Conservation (phyloP, 2,888 invertebrate species). For the Pterobdella sp. region DNA sequence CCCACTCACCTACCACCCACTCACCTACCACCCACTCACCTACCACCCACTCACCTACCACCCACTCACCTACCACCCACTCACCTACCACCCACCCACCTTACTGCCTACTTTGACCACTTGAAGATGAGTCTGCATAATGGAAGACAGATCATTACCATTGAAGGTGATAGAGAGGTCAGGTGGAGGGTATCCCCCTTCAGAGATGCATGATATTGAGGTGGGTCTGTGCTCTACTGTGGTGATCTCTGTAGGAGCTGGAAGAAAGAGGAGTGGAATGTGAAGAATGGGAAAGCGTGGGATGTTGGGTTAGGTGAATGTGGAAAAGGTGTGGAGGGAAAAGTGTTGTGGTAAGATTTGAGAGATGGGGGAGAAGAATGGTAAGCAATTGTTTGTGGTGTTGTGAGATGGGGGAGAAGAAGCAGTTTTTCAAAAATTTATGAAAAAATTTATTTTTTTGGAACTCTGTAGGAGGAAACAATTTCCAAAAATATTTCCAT, state of each 20-base stretch:
- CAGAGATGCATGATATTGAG: slow-evolving; percentile 29
- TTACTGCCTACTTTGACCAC: slow-evolving; percentile 11
- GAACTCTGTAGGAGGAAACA: too few relatives aligned
- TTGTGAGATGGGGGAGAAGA: too few relatives aligned
- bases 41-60: not conserved
- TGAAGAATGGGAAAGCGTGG: slow-evolving; percentile 2
- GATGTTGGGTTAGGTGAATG: too few relatives aligned
- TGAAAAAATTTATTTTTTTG: too few relatives aligned
- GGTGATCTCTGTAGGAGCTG: slow-evolving; percentile 21
- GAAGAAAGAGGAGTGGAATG: not conserved
- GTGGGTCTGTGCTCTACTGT: slow-evolving; percentile 32
- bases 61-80: not conserved
- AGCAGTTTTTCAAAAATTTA: too few relatives aligned
- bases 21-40: not conserved
- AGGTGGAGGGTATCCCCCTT: slow-evolving; percentile 35
- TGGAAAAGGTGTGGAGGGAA: too few relatives aligned
- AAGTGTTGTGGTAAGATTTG: too few relatives aligned
- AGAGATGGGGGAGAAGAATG: too few relatives aligned
- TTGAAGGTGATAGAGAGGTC: slow-evolving; percentile 30
- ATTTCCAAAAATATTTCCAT: too few relatives aligned
- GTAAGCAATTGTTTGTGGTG: too few relatives aligned
- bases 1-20: not conserved
- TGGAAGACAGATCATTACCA: slow-evolving; percentile 29
- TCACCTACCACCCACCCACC: slow-evolving; percentile 4
- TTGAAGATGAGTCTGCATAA: slow-evolving; percentile 5